Percentiles rank a stretch among this genome's conserved stretches.
phyloP scores from a whole-genome alignment of 2,113 vertebrate genomes.

The Struthidea cinerea region DNA sequence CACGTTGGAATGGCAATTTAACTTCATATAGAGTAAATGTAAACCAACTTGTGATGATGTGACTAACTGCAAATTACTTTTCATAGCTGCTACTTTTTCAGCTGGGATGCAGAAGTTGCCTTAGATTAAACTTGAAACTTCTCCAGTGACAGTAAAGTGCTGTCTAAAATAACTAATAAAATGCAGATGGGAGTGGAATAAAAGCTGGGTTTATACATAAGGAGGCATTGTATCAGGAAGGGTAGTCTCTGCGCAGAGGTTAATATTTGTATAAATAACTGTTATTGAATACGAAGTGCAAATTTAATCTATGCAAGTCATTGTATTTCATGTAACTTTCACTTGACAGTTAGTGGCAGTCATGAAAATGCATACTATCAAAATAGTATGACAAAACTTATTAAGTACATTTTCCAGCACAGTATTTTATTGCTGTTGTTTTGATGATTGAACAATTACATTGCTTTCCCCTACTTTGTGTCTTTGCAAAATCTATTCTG shows the following conservation, averaged over 20 bases:
- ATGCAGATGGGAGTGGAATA: neutral
- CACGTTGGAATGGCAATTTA: neutral
- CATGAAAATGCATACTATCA: neutral
- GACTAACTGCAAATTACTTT: conserved; percentile 35
- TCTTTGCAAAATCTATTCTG: neutral
- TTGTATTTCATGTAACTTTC: neutral
- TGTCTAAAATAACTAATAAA: conserved; percentile 28
- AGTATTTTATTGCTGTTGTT: neutral
- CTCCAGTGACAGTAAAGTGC: neutral
- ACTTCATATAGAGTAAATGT: neutral
- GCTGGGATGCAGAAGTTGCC: conserved; percentile 1
- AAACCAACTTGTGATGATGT: conserved; percentile 28
- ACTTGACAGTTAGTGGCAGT: neutral
- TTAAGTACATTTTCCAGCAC: neutral
- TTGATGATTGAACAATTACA: neutral
- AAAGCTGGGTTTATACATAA: neutral
- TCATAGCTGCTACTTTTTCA: conserved; percentile 18
- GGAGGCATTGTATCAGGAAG: neutral
- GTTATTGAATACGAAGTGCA: neutral
- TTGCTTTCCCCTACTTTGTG: neutral
- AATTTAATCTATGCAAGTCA: neutral
- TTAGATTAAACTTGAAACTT: conserved; percentile 34
- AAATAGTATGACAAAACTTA: neutral
- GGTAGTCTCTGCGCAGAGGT: neutral
- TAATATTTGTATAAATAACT: neutral